Conservation (phyloP, 2,888 invertebrate genomes). For the Tanypteryx hageni region DNA sequence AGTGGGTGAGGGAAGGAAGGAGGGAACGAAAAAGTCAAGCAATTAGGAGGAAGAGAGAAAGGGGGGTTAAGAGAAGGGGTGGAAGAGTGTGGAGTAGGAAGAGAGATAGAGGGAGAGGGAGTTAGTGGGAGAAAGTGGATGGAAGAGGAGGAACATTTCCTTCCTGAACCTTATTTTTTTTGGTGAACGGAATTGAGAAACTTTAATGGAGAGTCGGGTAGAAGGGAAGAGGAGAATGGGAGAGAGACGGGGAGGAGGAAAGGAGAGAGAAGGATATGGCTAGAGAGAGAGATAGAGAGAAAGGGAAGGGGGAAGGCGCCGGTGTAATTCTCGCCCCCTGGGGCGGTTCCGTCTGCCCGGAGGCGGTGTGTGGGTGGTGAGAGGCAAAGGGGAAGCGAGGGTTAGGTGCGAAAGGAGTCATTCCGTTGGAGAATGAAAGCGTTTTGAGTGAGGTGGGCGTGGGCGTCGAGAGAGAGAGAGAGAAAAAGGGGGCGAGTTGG, state of each 20-base stretch:
- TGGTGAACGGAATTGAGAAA: slow-evolving; percentile 30
- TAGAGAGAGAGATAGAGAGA: neutral
- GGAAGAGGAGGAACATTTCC: neutral
- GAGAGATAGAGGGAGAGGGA: neutral
- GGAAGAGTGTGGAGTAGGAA: too few relatives aligned
- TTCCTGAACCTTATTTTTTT: slow-evolving; percentile 18
- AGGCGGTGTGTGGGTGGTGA: neutral
- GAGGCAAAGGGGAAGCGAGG: neutral
- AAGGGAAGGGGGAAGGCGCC: neutral
- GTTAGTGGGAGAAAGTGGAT: neutral
- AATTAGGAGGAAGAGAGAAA: neutral
- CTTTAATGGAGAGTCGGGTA: neutral
- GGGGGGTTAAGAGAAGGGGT: too few relatives aligned
- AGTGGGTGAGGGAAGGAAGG: neutral
- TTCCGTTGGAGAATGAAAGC: neutral
- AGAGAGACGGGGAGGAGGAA: neutral
- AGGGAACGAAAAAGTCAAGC: neutral
- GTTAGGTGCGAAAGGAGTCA: slow-evolving; percentile 13
- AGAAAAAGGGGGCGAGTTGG: neutral
- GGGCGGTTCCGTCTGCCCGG: neutral
- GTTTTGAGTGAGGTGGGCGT: neutral
- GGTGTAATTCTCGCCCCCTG: neutral
- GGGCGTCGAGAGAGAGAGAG: neutral
- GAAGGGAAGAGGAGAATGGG: neutral
- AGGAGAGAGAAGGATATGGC: neutral